Evolutionary conservation across 23 tunicate genomes (phyloP), one percentile per base, ranked within the genome.

Genomic region (Styela plicata): DNA sequence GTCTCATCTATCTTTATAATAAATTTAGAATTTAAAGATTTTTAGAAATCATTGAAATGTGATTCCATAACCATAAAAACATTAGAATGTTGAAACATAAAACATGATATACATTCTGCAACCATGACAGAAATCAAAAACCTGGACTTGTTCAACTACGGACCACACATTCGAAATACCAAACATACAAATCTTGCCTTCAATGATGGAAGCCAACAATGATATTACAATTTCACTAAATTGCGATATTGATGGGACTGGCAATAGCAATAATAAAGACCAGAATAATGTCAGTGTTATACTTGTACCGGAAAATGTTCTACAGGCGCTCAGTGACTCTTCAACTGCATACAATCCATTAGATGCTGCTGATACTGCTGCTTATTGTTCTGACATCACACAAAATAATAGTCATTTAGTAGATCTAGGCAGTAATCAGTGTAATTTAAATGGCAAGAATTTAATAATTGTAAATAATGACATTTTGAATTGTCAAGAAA

Each of bases 241-340:
- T 13, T 44, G 31, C 24, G 30, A 29, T 67, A 31, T 73, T 18
- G n/a, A 24, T 0, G 64, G 0, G 0, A 22, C 66, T 1, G n/a
- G n/a, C n/a, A 67, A 76, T 1, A 67, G n/a, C 13, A 44, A 21
- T 53, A 33, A 7, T 37, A 34, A 24, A 20, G 80, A 65, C 36
- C 83, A 88, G 86, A 82, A 83, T 36, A 78, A 90, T 80, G 29
- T 90, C 3, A 89, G 80, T 74, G 89, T 90, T 31, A 88, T 90
- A 16, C 69, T 90, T 32, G 96, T 90, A 3, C 96, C 96, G 34
- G 96, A 90, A 70, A 90, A 84, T 64, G 83, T 90, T 25, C 65
- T 90, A 26, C 86, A 80, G 64, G 96, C 89, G 23, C 28, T 90
- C 23, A 80, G 88, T 31, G 81, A 80, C 61, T 81, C 89, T 2